phyloP scores from a whole-genome alignment of 1,140 invertebrate genomes.

The Drosophila ogumai region DNA sequence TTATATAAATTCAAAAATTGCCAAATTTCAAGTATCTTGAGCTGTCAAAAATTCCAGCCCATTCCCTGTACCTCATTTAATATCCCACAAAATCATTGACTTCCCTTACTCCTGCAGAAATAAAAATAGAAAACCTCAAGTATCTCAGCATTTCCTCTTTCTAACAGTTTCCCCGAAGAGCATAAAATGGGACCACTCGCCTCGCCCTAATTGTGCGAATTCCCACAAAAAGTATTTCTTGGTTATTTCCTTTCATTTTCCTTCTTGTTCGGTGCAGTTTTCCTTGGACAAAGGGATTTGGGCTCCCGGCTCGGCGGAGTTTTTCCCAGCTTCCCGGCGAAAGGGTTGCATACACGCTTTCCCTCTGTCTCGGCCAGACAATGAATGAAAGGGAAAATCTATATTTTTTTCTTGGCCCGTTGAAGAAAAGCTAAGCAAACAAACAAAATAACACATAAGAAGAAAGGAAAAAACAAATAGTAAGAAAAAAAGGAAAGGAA shows the following conservation, averaged over 20 bases:
- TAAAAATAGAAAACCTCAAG: background rate
- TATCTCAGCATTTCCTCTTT: slow-evolving; percentile 29
- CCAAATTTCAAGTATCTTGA: background rate
- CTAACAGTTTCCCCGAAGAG: background rate
- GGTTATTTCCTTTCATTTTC: slow-evolving; percentile 47
- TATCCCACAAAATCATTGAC: slow-evolving; percentile 19
- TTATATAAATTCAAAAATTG: background rate
- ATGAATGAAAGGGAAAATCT: slow-evolving; percentile 63
- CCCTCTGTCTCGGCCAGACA: slow-evolving; percentile 13
- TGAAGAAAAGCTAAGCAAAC: slow-evolving; percentile 61
- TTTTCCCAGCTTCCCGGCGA: slow-evolving; percentile 63
- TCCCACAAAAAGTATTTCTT: slow-evolving; percentile 68
- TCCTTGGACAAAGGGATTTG: slow-evolving; percentile 33
- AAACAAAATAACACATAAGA: slow-evolving; percentile 35
- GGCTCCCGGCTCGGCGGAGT: slow-evolving; percentile 26
- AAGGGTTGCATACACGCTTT: slow-evolving; percentile 49
- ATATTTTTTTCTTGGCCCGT: slow-evolving; percentile 38
- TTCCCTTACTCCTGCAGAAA: background rate
- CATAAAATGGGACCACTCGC: slow-evolving; percentile 40
- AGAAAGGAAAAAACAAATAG: slow-evolving; percentile 28
- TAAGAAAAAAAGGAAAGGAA: slow-evolving; percentile 10
- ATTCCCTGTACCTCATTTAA: background rate
- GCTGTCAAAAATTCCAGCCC: background rate
- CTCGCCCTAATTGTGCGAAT: slow-evolving; percentile 79
- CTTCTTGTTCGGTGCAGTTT: slow-evolving; percentile 26